These are phyloP conservation scores for Mycetomoellerius zeteki DNA, from an alignment of 1,140 invertebrate species.

Conservation along the genomic window DNA sequence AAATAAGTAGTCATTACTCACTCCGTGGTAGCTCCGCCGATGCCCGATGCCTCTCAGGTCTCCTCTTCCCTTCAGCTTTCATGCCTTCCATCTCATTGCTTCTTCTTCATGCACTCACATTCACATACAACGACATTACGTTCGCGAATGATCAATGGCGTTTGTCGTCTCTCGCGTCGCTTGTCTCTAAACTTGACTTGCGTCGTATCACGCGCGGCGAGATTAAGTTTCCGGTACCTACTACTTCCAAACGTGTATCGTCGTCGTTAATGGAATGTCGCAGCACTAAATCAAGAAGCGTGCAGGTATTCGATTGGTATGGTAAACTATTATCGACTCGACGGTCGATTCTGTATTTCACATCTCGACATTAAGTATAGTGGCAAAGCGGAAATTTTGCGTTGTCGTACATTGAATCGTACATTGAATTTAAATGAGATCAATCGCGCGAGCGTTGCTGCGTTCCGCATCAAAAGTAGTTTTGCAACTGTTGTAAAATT, in stretches of 20 bases:
- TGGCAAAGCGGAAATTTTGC: not conserved
- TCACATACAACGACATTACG: not conserved
- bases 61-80: not conserved
- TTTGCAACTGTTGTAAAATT: too few relatives aligned
- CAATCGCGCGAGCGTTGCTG: not conserved
- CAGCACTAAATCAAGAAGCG: not conserved
- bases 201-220: not conserved
- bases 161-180: not conserved
- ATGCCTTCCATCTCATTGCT: not conserved
- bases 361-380: not conserved
- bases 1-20: not conserved
- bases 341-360: not conserved
- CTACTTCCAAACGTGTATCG: not conserved
- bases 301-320: not conserved
- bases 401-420: not conserved
- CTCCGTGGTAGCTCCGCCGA: not conserved
- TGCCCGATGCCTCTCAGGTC: not conserved
- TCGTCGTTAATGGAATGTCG: not conserved
- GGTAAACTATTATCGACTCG: not conserved
- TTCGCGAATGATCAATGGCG: not conserved
- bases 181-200: too few relatives aligned
- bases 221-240: not conserved
- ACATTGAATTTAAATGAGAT: not conserved
- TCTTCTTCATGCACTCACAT: not conserved
- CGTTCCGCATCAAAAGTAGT: too few relatives aligned